Percentiles rank a stretch among this genome's conserved stretches.
These are phyloP conservation scores for Tamandua tetradactyla DNA, from an alignment of 2,797 vertebrate species.

Conservation along the genomic window DNA sequence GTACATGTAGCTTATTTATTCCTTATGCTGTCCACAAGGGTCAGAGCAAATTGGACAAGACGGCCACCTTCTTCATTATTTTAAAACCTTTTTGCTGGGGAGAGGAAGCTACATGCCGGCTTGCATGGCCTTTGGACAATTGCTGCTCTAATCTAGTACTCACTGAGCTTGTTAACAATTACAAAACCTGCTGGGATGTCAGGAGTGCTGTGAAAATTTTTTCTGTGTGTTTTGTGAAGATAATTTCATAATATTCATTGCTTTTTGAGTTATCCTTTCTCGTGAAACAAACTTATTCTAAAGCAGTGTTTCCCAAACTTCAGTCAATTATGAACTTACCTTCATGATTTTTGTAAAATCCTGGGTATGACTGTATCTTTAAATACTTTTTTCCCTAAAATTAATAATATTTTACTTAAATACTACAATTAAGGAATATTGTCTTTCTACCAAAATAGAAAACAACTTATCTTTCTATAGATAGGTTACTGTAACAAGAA, in stretches of 20 bases:
- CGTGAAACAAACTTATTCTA: slow-evolving; percentile 44
- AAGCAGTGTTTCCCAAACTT: not conserved
- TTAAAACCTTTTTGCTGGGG: not conserved
- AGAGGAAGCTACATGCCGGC: not conserved
- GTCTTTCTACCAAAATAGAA: not conserved
- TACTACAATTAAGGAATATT: not conserved
- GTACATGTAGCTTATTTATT: not conserved
- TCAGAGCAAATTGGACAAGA: slow-evolving; percentile 41
- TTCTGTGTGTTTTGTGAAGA: not conserved
- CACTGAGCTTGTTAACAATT: slow-evolving; percentile 36
- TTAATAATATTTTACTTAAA: not conserved
- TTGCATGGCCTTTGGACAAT: slow-evolving; percentile 10
- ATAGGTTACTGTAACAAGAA: not conserved
- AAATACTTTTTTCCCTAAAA: slow-evolving; percentile 15
- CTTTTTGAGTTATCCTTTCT: not conserved
- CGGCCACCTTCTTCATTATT: not conserved
- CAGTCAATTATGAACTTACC: not conserved
- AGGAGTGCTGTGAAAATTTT: not conserved
- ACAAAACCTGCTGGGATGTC: not conserved
- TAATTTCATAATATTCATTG: slow-evolving; percentile 14
- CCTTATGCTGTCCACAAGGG: slow-evolving; percentile 30
- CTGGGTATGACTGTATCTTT: not conserved
- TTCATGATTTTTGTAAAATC: not conserved
- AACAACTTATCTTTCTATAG: not conserved
- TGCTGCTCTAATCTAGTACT: slow-evolving; percentile 20